A percentile compares a stretch with the other conserved stretches of the same genome.
These are phyloP conservation scores for Schizothorax lantsangensis DNA, from an alignment of 2,797 vertebrate genomes.

Conservation along the genomic window DNA sequence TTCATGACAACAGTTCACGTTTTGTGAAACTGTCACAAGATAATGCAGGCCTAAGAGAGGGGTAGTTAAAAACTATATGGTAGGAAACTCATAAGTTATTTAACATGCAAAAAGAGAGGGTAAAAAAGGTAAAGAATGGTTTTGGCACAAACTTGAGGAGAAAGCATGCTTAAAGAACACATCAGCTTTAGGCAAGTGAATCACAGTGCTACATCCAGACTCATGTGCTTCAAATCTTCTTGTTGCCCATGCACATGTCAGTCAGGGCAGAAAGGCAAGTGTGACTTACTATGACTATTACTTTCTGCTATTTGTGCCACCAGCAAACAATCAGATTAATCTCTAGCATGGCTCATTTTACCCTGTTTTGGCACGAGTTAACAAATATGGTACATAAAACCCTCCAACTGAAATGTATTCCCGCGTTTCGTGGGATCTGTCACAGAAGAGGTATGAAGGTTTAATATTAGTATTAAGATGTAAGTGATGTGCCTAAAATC, in stretches of 20 bases:
- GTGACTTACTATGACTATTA: background rate
- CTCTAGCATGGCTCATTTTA: background rate
- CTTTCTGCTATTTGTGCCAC: background rate
- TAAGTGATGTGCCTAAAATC: background rate
- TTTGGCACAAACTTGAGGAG: background rate
- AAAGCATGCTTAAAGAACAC: background rate
- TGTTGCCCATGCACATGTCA: background rate
- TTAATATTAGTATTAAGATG: background rate
- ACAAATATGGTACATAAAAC: background rate
- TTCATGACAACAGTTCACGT: background rate
- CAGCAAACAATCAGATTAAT: background rate
- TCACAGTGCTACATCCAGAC: constrained; percentile 28
- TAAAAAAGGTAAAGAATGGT: background rate
- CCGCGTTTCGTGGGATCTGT: background rate
- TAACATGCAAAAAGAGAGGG: background rate
- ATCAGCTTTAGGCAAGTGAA: background rate
- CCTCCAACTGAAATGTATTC: background rate
- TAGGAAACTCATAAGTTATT: background rate
- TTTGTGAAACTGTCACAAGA: background rate
- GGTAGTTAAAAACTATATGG: background rate
- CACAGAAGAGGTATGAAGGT: constrained; percentile 17
- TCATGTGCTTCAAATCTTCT: background rate
- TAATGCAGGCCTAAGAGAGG: background rate
- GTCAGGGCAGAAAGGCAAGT: background rate
- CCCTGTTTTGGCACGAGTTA: background rate